These are phyloP conservation scores for Diphyllodes magnificus DNA, from an alignment of 2,113 vertebrate genomes.

Conservation along the genomic window DNA sequence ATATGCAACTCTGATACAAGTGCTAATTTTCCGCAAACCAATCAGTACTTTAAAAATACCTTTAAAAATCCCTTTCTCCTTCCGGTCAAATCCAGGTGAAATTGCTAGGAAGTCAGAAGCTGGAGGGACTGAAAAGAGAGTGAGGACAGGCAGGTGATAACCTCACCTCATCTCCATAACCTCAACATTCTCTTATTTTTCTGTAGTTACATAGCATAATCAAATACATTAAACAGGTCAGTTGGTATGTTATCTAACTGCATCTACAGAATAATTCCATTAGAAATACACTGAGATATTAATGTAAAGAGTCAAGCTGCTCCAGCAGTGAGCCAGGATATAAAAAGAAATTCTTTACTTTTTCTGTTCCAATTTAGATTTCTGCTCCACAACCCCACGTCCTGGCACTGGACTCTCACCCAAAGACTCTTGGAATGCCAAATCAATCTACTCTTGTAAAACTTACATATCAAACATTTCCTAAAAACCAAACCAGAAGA, in stretches of 20 bases:
- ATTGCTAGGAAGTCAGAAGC: neutral
- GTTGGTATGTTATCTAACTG: neutral
- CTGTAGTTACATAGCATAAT: neutral
- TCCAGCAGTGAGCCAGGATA: neutral
- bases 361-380: neutral
- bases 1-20: neutral
- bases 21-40: neutral
- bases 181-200: neutral
- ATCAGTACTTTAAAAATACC: neutral
- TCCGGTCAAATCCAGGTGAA: neutral
- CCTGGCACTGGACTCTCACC: neutral
- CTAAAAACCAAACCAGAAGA: neutral
- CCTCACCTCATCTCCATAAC: neutral
- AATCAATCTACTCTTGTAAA: neutral
- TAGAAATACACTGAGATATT: neutral
- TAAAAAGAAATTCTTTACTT: neutral
- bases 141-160: neutral
- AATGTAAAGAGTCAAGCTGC: neutral
- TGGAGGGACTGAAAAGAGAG: neutral
- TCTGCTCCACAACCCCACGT: neutral
- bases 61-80: neutral
- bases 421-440: neutral
- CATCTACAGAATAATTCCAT: neutral
- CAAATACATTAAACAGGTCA: neutral
- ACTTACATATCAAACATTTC: neutral